Percentiles rank a stretch among this genome's conserved stretches.
phyloP scores from a whole-genome alignment of 2,888 invertebrate genomes.

The Tuberolachnus salignus region DNA sequence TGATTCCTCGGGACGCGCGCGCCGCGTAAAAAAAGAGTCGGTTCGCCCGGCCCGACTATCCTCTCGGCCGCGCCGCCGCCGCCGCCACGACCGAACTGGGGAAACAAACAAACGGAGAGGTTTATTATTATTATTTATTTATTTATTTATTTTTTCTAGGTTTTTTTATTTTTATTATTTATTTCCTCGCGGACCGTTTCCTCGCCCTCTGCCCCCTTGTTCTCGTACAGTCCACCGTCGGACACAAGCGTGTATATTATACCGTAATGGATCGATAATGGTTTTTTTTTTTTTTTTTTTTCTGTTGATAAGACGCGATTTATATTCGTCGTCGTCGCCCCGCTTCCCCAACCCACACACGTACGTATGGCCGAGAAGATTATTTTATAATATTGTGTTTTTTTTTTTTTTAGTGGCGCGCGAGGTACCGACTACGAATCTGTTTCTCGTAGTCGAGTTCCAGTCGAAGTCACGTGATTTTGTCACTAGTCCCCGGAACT shows the following conservation, averaged over 20 bases:
- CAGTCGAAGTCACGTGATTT: too few species aligned
- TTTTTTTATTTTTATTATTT: slow-evolving; percentile 7
- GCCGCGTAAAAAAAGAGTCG: not conserved
- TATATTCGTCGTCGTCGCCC: not conserved
- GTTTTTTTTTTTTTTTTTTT: too few species aligned
- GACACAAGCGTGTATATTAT: not conserved
- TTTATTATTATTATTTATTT: not conserved
- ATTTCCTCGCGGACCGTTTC: slow-evolving; percentile 4
- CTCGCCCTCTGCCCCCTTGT: not conserved
- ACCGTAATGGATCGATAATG: slow-evolving; percentile 11
- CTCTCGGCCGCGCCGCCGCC: not conserved
- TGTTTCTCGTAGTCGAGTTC: too few species aligned
- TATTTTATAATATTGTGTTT: too few species aligned
- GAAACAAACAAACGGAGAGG: slow-evolving; percentile 17
- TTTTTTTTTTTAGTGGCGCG: too few species aligned
- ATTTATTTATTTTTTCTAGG: not conserved
- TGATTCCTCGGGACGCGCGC: slow-evolving; percentile 47
- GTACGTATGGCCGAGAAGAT: too few species aligned
- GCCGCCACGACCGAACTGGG: not conserved
- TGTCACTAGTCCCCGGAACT: too few species aligned
- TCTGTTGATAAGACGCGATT: slow-evolving; percentile 28
- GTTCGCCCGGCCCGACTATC: not conserved
- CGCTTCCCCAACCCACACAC: too few species aligned
- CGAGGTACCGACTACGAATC: too few species aligned
- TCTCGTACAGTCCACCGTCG: not conserved